Percentiles rank a stretch among this genome's conserved stretches.
Conservation (phyloP, 2,113 vertebrate species). For the Rafetus swinhoei region DNA sequence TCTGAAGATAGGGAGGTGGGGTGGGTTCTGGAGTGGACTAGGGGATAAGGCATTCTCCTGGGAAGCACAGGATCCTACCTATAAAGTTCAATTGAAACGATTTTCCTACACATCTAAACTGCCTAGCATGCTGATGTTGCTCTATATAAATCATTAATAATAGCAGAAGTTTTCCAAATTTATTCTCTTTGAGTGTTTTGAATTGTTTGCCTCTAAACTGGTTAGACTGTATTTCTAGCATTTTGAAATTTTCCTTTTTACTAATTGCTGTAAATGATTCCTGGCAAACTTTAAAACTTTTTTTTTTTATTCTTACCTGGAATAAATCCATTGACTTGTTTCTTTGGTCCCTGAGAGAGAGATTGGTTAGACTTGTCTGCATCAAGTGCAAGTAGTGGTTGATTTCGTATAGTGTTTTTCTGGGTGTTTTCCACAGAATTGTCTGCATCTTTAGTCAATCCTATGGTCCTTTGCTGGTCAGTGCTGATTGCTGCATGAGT, state of each 20-base stretch:
- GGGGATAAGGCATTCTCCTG: too few species aligned
- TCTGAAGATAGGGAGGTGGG: too few species aligned
- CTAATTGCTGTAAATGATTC: background rate
- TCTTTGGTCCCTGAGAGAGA: conserved; percentile 66
- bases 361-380: conserved; percentile 70
- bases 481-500: conserved; percentile 68
- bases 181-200: background rate
- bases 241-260: background rate
- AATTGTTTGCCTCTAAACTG: background rate
- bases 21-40: too few species aligned
- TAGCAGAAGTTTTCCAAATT: background rate
- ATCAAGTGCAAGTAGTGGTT: conserved; percentile 42
- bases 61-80: background rate
- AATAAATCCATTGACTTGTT: conserved; percentile 60
- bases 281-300: background rate
- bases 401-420: conserved; percentile 67
- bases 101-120: background rate
- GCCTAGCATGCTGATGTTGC: background rate
- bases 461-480: conserved; percentile 54
- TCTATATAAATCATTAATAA: background rate
- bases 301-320: conserved; percentile 77
- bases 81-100: background rate
- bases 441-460: conserved; percentile 40
- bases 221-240: background rate
- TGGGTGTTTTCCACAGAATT: conserved; percentile 65